A percentile compares a stretch with the other conserved stretches of the same genome.
Conservation (phyloP, 2,888 invertebrate genomes). For the Laothoe populi region DNA sequence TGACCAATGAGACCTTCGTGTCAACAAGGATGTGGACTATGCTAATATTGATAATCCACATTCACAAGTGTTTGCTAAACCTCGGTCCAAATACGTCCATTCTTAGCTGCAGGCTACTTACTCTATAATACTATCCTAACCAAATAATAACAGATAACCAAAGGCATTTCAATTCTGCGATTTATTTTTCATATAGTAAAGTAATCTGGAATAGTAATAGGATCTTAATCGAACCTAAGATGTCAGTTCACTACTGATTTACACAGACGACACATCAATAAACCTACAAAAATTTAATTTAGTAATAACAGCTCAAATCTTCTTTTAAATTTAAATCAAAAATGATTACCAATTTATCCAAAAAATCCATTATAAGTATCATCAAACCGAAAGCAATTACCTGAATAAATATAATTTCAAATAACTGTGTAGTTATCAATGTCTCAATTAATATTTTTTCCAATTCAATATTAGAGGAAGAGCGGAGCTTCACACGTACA, state of each 20-base stretch:
- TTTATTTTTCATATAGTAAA: not conserved
- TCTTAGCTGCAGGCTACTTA: not conserved
- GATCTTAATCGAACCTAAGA: not conserved
- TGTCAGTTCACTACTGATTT: no score
- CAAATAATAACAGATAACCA: constrained; percentile 7
- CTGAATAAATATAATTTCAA: constrained; percentile 10
- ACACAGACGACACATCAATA: no score
- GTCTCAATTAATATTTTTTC: not conserved
- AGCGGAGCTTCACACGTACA: not conserved
- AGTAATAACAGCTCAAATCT: no score
- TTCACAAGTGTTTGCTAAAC: constrained; percentile 4
- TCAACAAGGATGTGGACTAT: not conserved
- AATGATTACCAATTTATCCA: not conserved
- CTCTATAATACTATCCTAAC: constrained; percentile 5
- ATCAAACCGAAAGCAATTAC: constrained; percentile 10
- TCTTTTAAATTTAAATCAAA: no score
- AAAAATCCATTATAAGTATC: not conserved
- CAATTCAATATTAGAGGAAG: constrained; percentile 2
- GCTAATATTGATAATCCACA: constrained; percentile 6
- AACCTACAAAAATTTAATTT: no score
- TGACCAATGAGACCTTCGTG: not conserved
- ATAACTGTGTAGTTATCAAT: not conserved
- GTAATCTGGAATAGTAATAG: not conserved
- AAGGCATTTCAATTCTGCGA: not conserved
- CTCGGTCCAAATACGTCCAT: not conserved